Conservation (phyloP, 2,113 vertebrate species). For the Cochlearius cochlearius region DNA sequence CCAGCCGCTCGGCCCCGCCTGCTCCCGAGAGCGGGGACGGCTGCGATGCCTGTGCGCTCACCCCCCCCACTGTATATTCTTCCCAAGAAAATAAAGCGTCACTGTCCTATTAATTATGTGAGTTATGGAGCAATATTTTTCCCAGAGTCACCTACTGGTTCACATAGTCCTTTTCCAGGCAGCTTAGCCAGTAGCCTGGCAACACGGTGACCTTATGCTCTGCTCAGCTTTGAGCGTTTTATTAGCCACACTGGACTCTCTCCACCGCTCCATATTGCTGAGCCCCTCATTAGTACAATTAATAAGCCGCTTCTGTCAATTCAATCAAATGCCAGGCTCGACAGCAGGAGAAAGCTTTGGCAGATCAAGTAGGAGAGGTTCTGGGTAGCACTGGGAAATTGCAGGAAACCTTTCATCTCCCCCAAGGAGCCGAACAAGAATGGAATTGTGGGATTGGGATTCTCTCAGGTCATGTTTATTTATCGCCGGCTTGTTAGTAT, state of each 20-base stretch:
- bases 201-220: conserved; percentile 58
- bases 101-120: conserved; percentile 51
- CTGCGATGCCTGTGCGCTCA: fast-evolving
- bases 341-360: conserved; percentile 64
- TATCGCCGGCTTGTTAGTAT: conserved; percentile 53
- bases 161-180: conserved; percentile 24
- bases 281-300: conserved; percentile 76
- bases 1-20: background rate
- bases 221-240: conserved; percentile 12
- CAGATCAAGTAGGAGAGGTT: conserved; percentile 45
- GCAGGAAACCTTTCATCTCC: conserved; percentile 62
- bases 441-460: conserved; percentile 57
- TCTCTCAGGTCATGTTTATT: conserved; percentile 61
- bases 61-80: background rate
- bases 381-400: conserved; percentile 48
- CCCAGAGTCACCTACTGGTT: conserved; percentile 65
- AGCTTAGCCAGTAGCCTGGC: conserved; percentile 58
- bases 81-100: conserved; percentile 43
- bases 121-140: conserved; percentile 38
- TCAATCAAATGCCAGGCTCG: conserved; percentile 59
- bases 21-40: fast-evolving
- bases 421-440: conserved; percentile 28
- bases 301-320: conserved; percentile 64
- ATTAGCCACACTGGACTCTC: conserved; percentile 65
- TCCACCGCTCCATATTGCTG: conserved; percentile 30